Evolutionary conservation across 2,797 vertebrate species (phyloP).

Genomic region (Babyrousa celebensis): DNA sequence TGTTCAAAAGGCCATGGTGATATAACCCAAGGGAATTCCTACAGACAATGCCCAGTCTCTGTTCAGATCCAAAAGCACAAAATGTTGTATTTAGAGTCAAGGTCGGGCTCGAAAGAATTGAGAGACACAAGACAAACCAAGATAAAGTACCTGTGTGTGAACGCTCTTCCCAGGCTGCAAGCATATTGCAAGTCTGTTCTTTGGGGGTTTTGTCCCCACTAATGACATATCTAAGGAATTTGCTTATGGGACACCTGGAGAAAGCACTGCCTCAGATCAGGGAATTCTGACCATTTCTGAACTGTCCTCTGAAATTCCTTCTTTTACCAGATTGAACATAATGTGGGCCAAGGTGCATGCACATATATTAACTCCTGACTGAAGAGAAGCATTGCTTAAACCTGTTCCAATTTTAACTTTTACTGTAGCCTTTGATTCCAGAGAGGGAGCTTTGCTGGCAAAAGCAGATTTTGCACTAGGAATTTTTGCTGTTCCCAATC

Average conservation of each 20-base stretch:
- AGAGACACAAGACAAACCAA: conserved; percentile 79
- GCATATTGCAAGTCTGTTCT: not conserved
- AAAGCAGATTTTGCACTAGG: conserved; percentile 91
- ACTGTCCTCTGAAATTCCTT: conserved; percentile 65
- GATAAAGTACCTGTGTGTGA: conserved; percentile 78
- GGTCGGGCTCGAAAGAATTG: conserved; percentile 61
- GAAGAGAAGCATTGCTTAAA: conserved; percentile 81
- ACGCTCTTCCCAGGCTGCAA: conserved; percentile 47
- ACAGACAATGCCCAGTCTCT: conserved; percentile 80
- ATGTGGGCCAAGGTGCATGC: conserved; percentile 85
- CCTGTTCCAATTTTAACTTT: conserved; percentile 74
- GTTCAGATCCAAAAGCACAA: conserved; percentile 92
- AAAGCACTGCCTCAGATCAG: conserved; percentile 71
- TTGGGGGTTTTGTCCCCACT: not conserved
- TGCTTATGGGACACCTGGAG: conserved; percentile 62
- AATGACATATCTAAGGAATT: conserved; percentile 78
- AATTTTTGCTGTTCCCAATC: conserved; percentile 85
- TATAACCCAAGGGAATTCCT: conserved; percentile 82
- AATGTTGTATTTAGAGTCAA: conserved; percentile 83
- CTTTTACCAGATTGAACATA: conserved; percentile 80
- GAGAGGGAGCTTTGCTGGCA: conserved; percentile 84
- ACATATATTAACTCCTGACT: conserved; percentile 76
- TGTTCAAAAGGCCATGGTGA: conserved; percentile 82
- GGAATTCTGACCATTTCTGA: conserved; percentile 78
- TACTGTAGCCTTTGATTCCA: conserved; percentile 79